Evolutionary conservation across 1,140 invertebrate species (phyloP).

Genomic region (Panulirus ornatus): DNA sequence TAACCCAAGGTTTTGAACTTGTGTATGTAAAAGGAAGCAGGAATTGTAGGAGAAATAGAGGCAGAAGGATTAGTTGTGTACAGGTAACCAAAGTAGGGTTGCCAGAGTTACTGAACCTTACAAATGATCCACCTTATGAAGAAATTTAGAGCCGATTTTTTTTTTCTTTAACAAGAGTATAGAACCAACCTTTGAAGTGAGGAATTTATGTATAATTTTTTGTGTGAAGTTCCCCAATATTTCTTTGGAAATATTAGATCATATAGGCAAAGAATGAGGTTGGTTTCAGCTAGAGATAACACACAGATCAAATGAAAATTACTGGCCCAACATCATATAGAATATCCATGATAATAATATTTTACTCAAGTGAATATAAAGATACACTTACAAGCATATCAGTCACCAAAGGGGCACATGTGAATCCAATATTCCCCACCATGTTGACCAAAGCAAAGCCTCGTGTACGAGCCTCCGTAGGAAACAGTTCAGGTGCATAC

Average conservation of each 20-base stretch:
- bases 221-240: neutral
- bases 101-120: no score
- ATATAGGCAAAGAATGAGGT: neutral
- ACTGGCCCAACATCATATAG: neutral
- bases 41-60: no score
- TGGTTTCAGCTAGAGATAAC: neutral
- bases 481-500: slow-evolving; percentile 55
- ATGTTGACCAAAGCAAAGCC: slow-evolving; percentile 53
- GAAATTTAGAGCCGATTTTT: no score
- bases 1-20: no score
- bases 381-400: slow-evolving; percentile 31
- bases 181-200: neutral
- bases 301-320: neutral
- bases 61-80: no score
- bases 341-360: neutral
- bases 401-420: slow-evolving; percentile 42
- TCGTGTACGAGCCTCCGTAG: slow-evolving; percentile 33
- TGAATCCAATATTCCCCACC: slow-evolving; percentile 29
- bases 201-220: neutral
- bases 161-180: no score
- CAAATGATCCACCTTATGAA: no score
- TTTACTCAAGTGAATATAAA: neutral
- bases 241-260: neutral
- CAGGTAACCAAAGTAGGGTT: no score
- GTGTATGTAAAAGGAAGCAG: no score